Evolutionary conservation across 2,888 invertebrate species (phyloP), one percentile per base, ranked within the genome.

Genomic region (Acrobasis suavella): DNA sequence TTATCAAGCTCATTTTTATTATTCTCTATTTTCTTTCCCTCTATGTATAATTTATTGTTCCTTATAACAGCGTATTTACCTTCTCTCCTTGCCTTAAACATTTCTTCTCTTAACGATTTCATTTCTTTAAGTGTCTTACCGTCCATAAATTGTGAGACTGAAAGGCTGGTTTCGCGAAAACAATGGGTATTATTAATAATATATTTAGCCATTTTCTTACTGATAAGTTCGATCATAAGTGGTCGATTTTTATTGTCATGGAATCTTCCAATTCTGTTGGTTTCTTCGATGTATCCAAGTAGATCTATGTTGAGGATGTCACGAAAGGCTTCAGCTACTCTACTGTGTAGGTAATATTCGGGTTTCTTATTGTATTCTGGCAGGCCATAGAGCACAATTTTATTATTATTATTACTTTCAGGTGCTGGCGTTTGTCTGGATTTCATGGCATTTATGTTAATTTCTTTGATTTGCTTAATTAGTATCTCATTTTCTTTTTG

Each of bases 181-280:
- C 55, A 62, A n/a, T 63, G 7, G 6, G 5, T 60, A 50, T 66
- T 65, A 9, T 66, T 42, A 12, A 62, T 22, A 12, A 66, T 17
- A 32, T 64, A 62, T 55, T 64, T 66, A 1, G 52, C 49, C 62
- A 63, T 63, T 50, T 60, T 62, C 55, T 68, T 66, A 52, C 65
- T 68, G n/a, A 68, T 55, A 6, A 68, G 58, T 49, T 68, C 68
- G 9, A 68, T 55, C 1, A 68, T 61, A 16, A 68, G 42, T 16
- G 67, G 67, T 9, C 67, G 61, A n/a, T 58, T 64, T 51, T 10
- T n/a, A 12, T 54, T 62, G 7, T 49, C 50, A 10, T 56, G n/a
- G 16, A 49, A 50, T 60, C 50, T 58, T 12, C 65, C n/a, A n/a
- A n/a, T n/a, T n/a, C n/a, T n/a, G n/a, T n/a, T n/a, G n/a, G n/a